These are phyloP conservation scores for Naja naja DNA, from an alignment of 2,113 vertebrate genomes.

Conservation along the genomic window DNA sequence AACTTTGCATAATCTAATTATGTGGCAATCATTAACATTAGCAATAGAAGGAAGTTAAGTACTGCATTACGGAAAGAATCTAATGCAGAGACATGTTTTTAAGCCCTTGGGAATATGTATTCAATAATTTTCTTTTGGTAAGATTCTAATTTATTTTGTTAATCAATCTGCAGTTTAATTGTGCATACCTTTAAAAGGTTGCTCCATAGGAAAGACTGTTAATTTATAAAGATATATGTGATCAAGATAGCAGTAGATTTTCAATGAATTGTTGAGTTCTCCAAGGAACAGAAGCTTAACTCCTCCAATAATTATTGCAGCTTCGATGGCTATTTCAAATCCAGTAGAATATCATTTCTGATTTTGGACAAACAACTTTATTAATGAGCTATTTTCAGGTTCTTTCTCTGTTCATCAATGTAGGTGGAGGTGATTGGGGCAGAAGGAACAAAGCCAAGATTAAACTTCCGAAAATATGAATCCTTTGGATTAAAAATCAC, in stretches of 20 bases:
- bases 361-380: neutral
- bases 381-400: neutral
- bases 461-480: neutral
- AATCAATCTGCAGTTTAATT: neutral
- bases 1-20: neutral
- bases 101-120: fast-evolving
- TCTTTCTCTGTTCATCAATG: neutral
- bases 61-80: neutral
- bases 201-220: neutral
- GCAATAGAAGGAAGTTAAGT: fast-evolving
- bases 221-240: neutral
- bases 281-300: neutral
- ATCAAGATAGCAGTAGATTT: neutral
- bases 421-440: neutral
- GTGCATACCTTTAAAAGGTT: fast-evolving
- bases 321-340: neutral
- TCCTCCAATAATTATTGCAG: neutral
- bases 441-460: neutral
- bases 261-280: neutral
- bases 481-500: neutral
- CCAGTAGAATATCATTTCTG: neutral
- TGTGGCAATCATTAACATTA: neutral
- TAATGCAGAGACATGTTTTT: fast-evolving
- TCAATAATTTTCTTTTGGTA: neutral
- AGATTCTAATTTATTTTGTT: neutral